Evolutionary conservation across 2,797 vertebrate genomes (phyloP), one percentile per base, ranked within the genome.

Genomic region (Acanthurus leucopareius): DNA sequence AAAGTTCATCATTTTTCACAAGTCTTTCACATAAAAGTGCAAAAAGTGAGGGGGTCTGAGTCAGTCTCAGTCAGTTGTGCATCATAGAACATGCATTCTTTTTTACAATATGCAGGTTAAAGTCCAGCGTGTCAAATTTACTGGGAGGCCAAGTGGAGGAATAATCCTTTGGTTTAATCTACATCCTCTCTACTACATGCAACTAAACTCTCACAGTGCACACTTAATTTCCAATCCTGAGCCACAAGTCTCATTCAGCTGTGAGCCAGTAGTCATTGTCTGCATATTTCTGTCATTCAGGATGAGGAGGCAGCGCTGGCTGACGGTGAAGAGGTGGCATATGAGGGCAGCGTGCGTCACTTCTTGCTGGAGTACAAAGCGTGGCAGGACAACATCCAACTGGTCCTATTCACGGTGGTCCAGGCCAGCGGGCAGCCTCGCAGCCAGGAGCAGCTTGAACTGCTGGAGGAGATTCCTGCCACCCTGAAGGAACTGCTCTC

Each of bases 321-420:
- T 0, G 98, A 99, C 10, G 97, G 97, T 44, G 98, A 99, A 90
- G 98, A 99, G 71, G 96, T 99, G 91, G 94, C 95, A 2, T 99
- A 97, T 74, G 97, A 99, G 78, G 97, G 97, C 66, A 99, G 98
- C 49, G 98, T 99, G 81, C 97, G 98, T 59, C 97, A 98, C 90
- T 99, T 98, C 93, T 94, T 99, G 90, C 92, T 96, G 0, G 97
- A 99, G 94, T 99, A 99, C 94, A 99, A 99, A 87, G 97, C 96
- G 0, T 99, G 98, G 98, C 98, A 99, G 88, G 98, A 99, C 93
- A 99, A 98, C 91, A 96, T 99, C 91, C 98, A 99, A 94, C 96
- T 98, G 5, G 98, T 98, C 79, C 87, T 99, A 67, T 99, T 99
- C 93, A 99, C 97, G 0, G 95, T 99, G 88, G 97, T 99, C 72